Conservation (phyloP, 2,888 invertebrate genomes). For the Hydrotaea cyrtoneurina region DNA sequence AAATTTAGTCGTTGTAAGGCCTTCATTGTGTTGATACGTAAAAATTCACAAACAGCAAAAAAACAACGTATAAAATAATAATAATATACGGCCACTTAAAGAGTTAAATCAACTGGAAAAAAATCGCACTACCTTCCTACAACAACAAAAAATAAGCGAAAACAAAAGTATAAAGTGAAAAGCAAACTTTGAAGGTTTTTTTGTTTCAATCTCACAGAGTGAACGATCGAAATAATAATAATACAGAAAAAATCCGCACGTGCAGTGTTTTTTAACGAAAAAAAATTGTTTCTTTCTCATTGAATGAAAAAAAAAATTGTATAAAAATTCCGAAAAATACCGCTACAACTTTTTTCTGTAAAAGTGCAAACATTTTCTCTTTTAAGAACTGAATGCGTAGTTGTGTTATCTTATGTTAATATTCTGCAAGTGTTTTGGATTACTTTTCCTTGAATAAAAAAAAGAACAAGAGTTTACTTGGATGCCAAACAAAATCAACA, state of each 20-base stretch:
- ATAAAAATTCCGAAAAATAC: slow-evolving; percentile 11
- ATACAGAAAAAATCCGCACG: slow-evolving; percentile 52
- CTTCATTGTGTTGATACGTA: slow-evolving; percentile 61
- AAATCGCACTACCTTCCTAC: background rate
- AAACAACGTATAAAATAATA: background rate
- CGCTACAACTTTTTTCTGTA: slow-evolving; percentile 1
- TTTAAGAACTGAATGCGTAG: background rate
- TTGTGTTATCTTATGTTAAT: background rate
- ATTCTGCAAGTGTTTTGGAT: background rate
- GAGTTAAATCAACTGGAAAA: background rate
- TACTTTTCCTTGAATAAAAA: background rate
- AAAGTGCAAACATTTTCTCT: too few relatives aligned
- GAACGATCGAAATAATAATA: background rate
- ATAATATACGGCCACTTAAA: background rate
- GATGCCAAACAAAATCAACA: background rate
- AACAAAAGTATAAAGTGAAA: slow-evolving; percentile 26
- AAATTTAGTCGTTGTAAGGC: slow-evolving; percentile 61
- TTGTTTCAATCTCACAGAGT: background rate
- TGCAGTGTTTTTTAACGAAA: slow-evolving; percentile 32
- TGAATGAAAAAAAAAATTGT: slow-evolving; percentile 35
- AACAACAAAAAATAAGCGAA: background rate
- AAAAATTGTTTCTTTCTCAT: background rate
- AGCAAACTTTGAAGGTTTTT: slow-evolving; percentile 44
- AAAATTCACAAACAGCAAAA: slow-evolving; percentile 20
- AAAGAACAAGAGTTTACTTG: background rate